A percentile compares a stretch with the other conserved stretches of the same genome.
Conservation (phyloP, 2,888 invertebrate genomes). For the Sminthurinus aureus region DNA sequence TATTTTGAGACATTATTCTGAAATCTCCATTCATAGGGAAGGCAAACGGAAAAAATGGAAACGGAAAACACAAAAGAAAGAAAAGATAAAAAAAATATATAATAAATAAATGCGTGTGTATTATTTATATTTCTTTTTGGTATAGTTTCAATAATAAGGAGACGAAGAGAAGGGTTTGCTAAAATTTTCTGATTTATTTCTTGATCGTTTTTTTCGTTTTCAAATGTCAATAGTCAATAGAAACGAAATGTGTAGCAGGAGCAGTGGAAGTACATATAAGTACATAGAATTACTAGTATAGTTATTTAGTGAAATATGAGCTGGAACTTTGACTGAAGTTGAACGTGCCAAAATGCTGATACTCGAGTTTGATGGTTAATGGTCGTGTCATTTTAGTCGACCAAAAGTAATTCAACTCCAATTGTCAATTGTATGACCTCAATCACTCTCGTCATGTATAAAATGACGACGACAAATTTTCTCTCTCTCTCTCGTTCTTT, state of each 20-base stretch:
- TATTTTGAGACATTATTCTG: constrained; percentile 34
- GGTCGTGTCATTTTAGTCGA: constrained; percentile 38
- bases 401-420: constrained; percentile 37
- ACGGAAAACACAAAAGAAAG: no score
- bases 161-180: background rate
- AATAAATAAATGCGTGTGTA: no score
- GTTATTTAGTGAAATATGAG: constrained; percentile 44
- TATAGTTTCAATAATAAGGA: background rate
- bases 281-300: no score
- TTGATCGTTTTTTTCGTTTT: constrained; percentile 15
- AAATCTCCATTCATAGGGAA: constrained; percentile 3
- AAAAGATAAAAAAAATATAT: background rate
- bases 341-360: constrained; percentile 46
- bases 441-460: constrained; percentile 22
- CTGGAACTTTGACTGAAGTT: constrained; percentile 37
- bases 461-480: constrained; percentile 1
- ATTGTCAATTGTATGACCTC: constrained; percentile 41
- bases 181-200: constrained; percentile 41
- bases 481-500: constrained; percentile 3
- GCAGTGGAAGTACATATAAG: no score
- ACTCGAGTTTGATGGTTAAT: constrained; percentile 33
- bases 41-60: background rate
- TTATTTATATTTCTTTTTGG: no score
- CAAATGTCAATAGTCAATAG: constrained; percentile 28
- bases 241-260: no score